Conservation (phyloP, 2,888 invertebrate genomes). For the Meteorus colon region DNA sequence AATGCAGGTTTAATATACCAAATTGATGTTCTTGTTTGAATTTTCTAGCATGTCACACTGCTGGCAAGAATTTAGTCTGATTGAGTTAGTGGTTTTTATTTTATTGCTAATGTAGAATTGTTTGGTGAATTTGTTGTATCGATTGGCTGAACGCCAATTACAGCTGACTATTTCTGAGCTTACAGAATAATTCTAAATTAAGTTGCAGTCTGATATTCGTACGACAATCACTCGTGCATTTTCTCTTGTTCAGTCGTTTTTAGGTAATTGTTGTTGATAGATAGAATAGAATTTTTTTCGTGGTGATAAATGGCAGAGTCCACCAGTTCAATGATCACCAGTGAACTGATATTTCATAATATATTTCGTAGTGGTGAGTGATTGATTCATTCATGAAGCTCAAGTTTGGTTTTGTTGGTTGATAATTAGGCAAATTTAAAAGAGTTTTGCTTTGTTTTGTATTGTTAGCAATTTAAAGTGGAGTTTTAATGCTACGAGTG, state of each 20-base stretch:
- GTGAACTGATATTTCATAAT: neutral
- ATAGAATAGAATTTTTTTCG: neutral
- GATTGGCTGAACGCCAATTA: neutral
- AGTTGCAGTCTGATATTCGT: neutral
- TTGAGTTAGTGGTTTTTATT: too few relatives aligned
- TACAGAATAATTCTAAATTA: neutral
- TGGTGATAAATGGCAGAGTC: neutral
- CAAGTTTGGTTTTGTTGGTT: neutral
- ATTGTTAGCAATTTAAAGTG: neutral
- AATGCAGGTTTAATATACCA: too few relatives aligned
- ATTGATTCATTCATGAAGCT: neutral
- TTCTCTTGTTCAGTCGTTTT: neutral
- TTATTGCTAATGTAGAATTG: too few relatives aligned
- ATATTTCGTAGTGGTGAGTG: neutral
- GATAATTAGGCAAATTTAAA: too few relatives aligned
- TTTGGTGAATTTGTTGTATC: too few relatives aligned
- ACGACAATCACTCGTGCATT: neutral
- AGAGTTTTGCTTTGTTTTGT: neutral
- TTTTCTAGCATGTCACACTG: too few relatives aligned
- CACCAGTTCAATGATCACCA: neutral
- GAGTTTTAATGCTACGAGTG: neutral
- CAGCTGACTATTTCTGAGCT: neutral
- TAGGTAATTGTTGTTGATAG: neutral
- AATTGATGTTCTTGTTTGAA: too few relatives aligned
- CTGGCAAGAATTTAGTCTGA: too few relatives aligned